A percentile compares a stretch with the other conserved stretches of the same genome.
These are phyloP conservation scores for Sapajus apella DNA, from an alignment of 2,113 vertebrate species.

Conservation along the genomic window DNA sequence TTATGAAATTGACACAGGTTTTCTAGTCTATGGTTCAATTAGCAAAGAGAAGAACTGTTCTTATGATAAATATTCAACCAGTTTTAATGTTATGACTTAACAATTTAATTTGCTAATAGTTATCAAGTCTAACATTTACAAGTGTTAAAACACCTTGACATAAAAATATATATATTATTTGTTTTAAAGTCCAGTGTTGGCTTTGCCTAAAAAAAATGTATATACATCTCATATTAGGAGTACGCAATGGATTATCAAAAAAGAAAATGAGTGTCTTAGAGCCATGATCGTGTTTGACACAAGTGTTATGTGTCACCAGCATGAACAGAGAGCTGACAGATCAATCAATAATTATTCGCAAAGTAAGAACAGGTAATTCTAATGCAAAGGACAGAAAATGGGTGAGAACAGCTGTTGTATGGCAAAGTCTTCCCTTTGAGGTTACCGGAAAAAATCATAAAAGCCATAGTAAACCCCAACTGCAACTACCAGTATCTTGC, in stretches of 20 bases:
- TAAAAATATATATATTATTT: not conserved
- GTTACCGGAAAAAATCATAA: not conserved
- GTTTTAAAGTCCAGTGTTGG: not conserved
- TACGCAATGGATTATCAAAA: not conserved
- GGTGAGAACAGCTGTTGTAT: not conserved
- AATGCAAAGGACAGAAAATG: not conserved
- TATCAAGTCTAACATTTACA: not conserved
- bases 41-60: not conserved
- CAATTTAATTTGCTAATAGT: not conserved
- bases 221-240: not conserved
- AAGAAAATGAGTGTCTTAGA: not conserved
- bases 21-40: slow-evolving; percentile 6
- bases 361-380: slow-evolving; percentile 51
- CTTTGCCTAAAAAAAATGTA: not conserved
- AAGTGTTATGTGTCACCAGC: not conserved
- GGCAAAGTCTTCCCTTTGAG: not conserved
- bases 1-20: not conserved
- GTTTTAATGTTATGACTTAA: not conserved
- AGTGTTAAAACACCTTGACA: not conserved
- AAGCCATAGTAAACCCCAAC: not conserved
- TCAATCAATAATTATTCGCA: not conserved
- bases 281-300: not conserved
- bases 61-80: not conserved
- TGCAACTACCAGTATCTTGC: not conserved
- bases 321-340: not conserved